A percentile compares a stretch with the other conserved stretches of the same genome.
phyloP scores from a whole-genome alignment of 2,888 invertebrate genomes.

The Diarsia rubi region DNA sequence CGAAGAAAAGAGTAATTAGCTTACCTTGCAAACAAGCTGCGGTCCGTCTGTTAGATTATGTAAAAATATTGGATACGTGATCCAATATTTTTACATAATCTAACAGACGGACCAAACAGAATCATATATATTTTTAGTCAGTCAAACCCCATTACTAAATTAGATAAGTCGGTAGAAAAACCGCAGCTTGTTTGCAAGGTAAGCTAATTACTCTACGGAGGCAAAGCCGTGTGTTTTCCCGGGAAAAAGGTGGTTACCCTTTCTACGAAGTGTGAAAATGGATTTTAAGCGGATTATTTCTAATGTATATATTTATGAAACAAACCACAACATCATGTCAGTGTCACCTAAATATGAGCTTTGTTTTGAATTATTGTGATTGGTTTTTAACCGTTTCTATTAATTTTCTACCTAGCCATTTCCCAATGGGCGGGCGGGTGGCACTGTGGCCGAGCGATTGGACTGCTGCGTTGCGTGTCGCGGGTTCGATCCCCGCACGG shows the following conservation, averaged over 20 bases:
- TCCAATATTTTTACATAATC: too few relatives aligned
- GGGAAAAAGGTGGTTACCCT: neutral
- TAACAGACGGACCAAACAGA: too few relatives aligned
- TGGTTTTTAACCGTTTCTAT: neutral
- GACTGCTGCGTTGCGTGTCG: too few relatives aligned
- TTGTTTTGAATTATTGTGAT: neutral
- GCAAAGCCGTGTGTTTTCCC: neutral
- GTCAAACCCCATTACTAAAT: too few relatives aligned
- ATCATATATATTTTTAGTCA: too few relatives aligned
- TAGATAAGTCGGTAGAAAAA: slow-evolving; percentile 12
- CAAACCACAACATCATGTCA: neutral
- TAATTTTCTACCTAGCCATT: neutral
- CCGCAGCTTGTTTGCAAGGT: neutral
- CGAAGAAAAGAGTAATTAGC: too few relatives aligned
- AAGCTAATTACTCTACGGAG: slow-evolving; percentile 8
- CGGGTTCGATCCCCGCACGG: too few relatives aligned
- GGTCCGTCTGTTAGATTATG: too few relatives aligned
- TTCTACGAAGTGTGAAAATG: neutral
- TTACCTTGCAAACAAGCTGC: too few relatives aligned
- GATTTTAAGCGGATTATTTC: neutral
- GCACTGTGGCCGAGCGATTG: too few relatives aligned
- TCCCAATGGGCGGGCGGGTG: too few relatives aligned
- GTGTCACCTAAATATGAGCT: neutral
- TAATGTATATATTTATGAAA: neutral
- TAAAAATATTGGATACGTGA: too few relatives aligned